Percentiles rank a stretch among this genome's conserved stretches.
These are phyloP conservation scores for Parthenolecanium corni DNA, from an alignment of 2,888 invertebrate species.

Conservation along the genomic window DNA sequence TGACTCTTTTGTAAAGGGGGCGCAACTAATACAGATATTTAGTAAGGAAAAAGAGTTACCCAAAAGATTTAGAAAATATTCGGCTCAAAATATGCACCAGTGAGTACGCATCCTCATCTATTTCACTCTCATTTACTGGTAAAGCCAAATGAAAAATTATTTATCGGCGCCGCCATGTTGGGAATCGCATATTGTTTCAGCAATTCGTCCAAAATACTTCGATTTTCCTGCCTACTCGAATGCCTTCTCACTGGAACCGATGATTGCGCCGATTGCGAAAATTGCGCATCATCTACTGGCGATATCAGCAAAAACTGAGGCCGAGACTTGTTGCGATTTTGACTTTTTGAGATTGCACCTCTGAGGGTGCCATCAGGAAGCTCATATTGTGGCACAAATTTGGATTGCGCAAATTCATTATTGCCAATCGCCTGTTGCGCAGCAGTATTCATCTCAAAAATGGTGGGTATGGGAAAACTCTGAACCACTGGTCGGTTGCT, in stretches of 20 bases:
- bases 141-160: slow-evolving; percentile 60
- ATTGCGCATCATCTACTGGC: neutral
- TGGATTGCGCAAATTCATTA: neutral
- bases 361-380: neutral
- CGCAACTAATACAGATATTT: too few relatives aligned
- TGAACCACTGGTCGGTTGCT: neutral
- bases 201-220: slow-evolving; percentile 53
- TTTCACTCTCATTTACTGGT: neutral
- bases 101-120: too few relatives aligned
- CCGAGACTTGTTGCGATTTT: neutral
- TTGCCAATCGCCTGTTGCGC: neutral
- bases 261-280: neutral
- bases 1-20: too few relatives aligned
- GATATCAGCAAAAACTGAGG: neutral
- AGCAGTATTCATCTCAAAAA: neutral
- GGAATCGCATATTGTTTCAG: slow-evolving; percentile 66
- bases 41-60: too few relatives aligned
- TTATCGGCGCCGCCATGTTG: slow-evolving; percentile 51
- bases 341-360: neutral
- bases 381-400: neutral
- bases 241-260: neutral
- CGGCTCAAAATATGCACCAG: too few relatives aligned
- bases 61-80: too few relatives aligned
- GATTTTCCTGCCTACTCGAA: neutral
- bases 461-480: neutral